Conservation (phyloP, 2,797 vertebrate species). For the Molossus alvarezi region DNA sequence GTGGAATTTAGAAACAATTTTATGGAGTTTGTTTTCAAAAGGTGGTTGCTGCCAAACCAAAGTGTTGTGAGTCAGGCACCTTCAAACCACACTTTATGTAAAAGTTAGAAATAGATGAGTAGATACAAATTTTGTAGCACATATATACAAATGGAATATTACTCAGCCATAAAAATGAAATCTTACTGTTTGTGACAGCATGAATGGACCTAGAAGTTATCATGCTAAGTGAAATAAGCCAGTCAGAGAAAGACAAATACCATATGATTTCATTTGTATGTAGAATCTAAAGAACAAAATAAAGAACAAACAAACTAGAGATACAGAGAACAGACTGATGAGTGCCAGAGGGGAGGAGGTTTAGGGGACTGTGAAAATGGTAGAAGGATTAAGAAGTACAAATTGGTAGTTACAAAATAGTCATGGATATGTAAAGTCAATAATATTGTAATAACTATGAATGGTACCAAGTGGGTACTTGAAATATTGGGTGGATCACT, state of each 20-base stretch:
- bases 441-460: background rate
- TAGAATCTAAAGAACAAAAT: background rate
- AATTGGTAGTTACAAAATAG: background rate
- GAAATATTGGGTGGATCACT: background rate
- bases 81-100: constrained; percentile 85
- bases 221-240: background rate
- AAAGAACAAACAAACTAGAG: background rate
- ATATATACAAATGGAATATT: no score
- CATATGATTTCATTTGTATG: background rate
- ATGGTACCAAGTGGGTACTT: background rate
- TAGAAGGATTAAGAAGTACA: background rate
- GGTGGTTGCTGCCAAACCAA: constrained; percentile 70
- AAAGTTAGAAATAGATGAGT: constrained; percentile 74
- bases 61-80: constrained; percentile 79
- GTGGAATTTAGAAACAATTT: constrained; percentile 81
- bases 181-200: background rate
- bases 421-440: background rate
- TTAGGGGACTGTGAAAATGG: background rate
- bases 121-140: background rate
- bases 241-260: background rate
- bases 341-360: background rate
- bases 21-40: constrained; percentile 82
- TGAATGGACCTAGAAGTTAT: background rate
- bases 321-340: background rate
- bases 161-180: background rate